phyloP scores from a whole-genome alignment of 2,797 vertebrate species.

The Gallinago stenura region DNA sequence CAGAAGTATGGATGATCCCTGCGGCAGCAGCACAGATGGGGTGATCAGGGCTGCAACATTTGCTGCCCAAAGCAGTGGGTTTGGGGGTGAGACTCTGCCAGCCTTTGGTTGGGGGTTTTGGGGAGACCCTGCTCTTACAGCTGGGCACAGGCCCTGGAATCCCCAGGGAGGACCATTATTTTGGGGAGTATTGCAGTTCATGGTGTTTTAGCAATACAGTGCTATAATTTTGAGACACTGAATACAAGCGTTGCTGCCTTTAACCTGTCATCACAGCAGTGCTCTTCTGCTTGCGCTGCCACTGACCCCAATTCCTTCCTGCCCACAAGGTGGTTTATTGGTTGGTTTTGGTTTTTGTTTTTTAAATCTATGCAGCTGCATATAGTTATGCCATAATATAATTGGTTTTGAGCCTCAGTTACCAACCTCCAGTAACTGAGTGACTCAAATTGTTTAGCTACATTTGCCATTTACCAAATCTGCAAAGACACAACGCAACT shows the following conservation, averaged over 20 bases:
- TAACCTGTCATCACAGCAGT: neutral
- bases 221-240: neutral
- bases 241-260: neutral
- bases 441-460: neutral
- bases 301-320: rapidly evolving
- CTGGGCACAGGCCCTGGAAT: neutral
- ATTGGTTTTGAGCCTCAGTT: neutral
- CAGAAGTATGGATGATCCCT: neutral
- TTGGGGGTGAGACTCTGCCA: neutral
- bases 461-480: neutral
- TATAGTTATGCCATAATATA: neutral
- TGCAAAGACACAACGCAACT: neutral
- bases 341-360: too few species aligned
- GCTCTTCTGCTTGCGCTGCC: neutral
- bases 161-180: neutral
- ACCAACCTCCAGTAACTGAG: neutral
- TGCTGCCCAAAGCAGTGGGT: neutral
- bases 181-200: rapidly evolving
- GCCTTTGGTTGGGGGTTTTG: too few species aligned
- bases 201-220: rapidly evolving
- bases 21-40: rapidly evolving
- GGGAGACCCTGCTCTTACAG: neutral
- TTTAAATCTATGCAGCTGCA: neutral
- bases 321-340: rapidly evolving
- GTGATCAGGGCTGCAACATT: rapidly evolving